Evolutionary conservation across 2,888 invertebrate species (phyloP).

Genomic region (Chymomyza caudatula): DNA sequence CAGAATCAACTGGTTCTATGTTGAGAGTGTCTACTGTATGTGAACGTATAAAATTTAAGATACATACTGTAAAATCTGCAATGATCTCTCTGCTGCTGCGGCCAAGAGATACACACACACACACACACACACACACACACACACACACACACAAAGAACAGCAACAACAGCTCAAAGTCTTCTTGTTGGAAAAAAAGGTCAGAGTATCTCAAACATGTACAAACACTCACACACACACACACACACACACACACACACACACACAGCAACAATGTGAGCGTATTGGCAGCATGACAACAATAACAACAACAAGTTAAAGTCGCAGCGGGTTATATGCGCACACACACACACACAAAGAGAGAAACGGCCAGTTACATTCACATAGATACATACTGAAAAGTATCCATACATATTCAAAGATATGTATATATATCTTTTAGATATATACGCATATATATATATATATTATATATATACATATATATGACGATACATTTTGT

Average conservation of each 20-base stretch:
- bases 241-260: conserved; percentile 18
- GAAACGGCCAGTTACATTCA: background rate
- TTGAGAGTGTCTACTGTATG: background rate
- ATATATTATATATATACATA: conserved; percentile 14
- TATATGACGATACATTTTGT: conserved; percentile 59
- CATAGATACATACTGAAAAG: background rate
- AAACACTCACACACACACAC: conserved; percentile 24
- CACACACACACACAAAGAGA: conserved; percentile 14
- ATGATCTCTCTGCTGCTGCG: conserved; percentile 50
- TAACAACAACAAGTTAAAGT: conserved; percentile 55
- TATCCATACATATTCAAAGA: background rate
- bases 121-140: background rate
- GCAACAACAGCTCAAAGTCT: conserved; percentile 50
- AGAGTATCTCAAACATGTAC: conserved; percentile 57
- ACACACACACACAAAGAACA: conserved; percentile 4
- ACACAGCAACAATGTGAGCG: conserved; percentile 26
- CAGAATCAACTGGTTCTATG: too few relatives aligned
- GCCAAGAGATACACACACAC: background rate
- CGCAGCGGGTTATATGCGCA: conserved; percentile 57
- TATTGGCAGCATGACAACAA: conserved; percentile 38
- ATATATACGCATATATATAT: conserved; percentile 6
- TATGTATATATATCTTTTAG: conserved; percentile 1
- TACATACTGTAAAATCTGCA: conserved; percentile 53
- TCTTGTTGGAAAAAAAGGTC: conserved; percentile 65
- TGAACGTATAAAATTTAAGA: background rate